These are phyloP conservation scores for Eupleurogrammus muticus DNA, from an alignment of 2,797 vertebrate species.

Conservation along the genomic window DNA sequence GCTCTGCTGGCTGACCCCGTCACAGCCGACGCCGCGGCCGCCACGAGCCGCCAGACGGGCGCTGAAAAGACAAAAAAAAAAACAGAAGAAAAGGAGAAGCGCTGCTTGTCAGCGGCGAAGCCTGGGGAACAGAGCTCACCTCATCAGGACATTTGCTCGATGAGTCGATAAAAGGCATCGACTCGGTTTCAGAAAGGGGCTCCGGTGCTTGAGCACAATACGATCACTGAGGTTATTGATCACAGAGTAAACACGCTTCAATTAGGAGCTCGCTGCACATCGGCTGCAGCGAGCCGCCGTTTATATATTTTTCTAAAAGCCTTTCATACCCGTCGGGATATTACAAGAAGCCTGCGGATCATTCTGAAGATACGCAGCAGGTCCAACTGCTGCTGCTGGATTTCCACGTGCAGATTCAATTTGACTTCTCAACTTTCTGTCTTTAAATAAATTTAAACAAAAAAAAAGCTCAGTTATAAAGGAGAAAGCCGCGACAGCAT, in stretches of 20 bases:
- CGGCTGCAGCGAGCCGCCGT: conserved; percentile 5
- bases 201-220: conserved; percentile 55
- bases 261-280: conserved; percentile 51
- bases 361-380: background rate
- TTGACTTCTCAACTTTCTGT: background rate
- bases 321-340: background rate
- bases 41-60: conserved; percentile 4
- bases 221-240: conserved; percentile 74
- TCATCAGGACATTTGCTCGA: conserved; percentile 47
- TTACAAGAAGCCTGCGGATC: conserved; percentile 1
- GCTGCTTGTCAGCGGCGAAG: conserved; percentile 22
- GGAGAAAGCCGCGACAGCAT: background rate
- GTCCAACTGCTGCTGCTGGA: background rate
- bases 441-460: no score
- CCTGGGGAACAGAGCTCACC: conserved; percentile 23
- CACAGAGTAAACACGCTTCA: conserved; percentile 63
- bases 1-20: conserved; percentile 15
- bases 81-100: conserved; percentile 3
- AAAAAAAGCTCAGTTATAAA: background rate
- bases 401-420: background rate
- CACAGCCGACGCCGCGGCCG: background rate
- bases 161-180: conserved; percentile 66
- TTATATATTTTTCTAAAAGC: background rate
- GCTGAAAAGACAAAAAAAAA: no score
- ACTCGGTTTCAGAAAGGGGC: conserved; percentile 67